Base-by-base conservation (phyloP, 2,113 vertebrate genomes). In the Salvelinus fontinalis region DNA sequence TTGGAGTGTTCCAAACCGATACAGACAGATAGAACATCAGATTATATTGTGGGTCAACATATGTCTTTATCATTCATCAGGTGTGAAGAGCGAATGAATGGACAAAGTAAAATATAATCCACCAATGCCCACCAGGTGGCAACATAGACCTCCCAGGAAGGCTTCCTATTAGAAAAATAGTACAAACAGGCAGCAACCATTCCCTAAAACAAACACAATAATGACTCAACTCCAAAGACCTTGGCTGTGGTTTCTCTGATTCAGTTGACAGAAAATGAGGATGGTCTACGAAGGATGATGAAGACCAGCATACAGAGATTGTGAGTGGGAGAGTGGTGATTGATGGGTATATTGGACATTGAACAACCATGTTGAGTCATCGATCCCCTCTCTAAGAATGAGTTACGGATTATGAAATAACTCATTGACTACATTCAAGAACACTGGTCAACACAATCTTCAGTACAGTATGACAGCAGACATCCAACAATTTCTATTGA, bases 91-190 rank as follows among this genome's bases (percentile, higher is more conserved):
- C 24, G 26, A 51, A 39, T 39, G 39, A 59, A 13, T 49, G 20
- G 3, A 13, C 27, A 14, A 4, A 13, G 34, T 20, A 7, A 49
- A 22, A 22, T 20, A 4, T 24, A 49, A 49, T 69, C 49, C 48
- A 54, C 13, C 11, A 60, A 67, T 51, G 1, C 70, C 89, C 92
- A 91, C 78, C 70, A 88, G 91, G 83, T 83, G 90, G 89, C 91
- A 90, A 82, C 74, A 86, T 76, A 81, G 80, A 66, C 77, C 83
- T 26, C 59, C 67, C 26, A 51, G 11, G 11, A 51, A 51, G 14
- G 49, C 14, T 16, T 13, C 14, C 49, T 51, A 13, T 51, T 16
- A 51, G 49, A 51, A 16, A 51, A 16, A 51, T 16, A 51, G 49
- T 9, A 9, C 39, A 39, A 39, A 39, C 39, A 39, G 39, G 39